Conservation (phyloP, 2,113 vertebrate genomes). For the Irena cyanogastra region DNA sequence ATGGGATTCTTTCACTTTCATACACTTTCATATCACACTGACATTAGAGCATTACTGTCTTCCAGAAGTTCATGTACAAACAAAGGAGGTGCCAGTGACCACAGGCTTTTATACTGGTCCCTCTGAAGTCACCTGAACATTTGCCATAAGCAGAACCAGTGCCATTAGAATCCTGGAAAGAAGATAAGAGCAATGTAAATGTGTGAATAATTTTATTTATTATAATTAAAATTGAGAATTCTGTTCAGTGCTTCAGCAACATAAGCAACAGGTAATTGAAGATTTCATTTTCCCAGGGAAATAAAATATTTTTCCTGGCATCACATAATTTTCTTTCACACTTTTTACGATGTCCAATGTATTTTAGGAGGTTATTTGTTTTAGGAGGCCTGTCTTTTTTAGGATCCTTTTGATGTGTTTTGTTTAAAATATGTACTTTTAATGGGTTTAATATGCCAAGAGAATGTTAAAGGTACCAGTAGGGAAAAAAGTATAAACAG, state of each 20-base stretch:
- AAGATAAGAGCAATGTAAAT: not conserved
- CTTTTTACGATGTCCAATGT: constrained; percentile 13
- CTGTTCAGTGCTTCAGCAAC: not conserved
- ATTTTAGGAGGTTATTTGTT: constrained; percentile 38
- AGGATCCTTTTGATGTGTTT: constrained; percentile 31
- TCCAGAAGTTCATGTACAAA: not conserved
- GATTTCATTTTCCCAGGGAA: constrained; percentile 41
- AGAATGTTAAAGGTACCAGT: not conserved
- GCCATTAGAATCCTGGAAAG: not conserved
- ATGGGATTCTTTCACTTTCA: no score
- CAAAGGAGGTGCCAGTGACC: not conserved
- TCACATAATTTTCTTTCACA: constrained; percentile 32
- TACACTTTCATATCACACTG: not conserved
- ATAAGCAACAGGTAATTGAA: constrained; percentile 20
- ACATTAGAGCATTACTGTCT: not conserved
- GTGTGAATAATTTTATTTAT: not conserved
- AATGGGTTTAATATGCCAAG: not conserved
- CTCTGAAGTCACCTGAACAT: not conserved
- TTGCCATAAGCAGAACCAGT: not conserved
- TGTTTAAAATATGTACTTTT: constrained; percentile 7
- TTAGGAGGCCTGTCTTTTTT: not conserved
- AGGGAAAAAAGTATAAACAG: constrained; percentile 14
- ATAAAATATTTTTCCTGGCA: constrained; percentile 54
- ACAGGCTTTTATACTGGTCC: not conserved
- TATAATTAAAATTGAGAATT: not conserved